phyloP scores from a whole-genome alignment of 2,888 invertebrate species.

The Stegophylla sp. region DNA sequence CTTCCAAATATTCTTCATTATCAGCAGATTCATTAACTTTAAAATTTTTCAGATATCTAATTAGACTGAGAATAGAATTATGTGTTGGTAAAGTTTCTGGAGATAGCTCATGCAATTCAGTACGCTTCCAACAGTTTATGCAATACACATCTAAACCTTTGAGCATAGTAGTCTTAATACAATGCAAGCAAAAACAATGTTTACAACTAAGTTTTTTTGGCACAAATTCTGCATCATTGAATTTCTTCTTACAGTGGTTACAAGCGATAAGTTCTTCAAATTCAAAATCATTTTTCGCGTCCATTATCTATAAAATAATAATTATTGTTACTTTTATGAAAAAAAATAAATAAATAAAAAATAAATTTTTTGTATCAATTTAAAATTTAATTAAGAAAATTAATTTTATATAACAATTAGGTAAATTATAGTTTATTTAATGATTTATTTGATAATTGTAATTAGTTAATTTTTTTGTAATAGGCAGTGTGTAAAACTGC shows the following conservation, averaged over 20 bases:
- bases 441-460: too few species aligned
- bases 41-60: slow-evolving; percentile 69
- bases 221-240: slow-evolving; percentile 76
- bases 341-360: too few species aligned
- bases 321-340: too few species aligned
- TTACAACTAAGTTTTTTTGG: slow-evolving; percentile 79
- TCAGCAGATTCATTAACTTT: slow-evolving; percentile 66
- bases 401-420: too few species aligned
- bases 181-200: slow-evolving; percentile 79
- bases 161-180: slow-evolving; percentile 74
- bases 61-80: slow-evolving; percentile 73
- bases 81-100: slow-evolving; percentile 75
- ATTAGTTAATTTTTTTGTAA: too few species aligned
- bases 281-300: slow-evolving; percentile 64
- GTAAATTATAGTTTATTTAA: too few species aligned
- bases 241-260: slow-evolving; percentile 77
- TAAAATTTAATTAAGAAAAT: too few species aligned
- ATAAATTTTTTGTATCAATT: too few species aligned
- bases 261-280: slow-evolving; percentile 78
- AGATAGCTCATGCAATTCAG: slow-evolving; percentile 73
- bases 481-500: too few species aligned
- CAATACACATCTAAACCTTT: slow-evolving; percentile 74
- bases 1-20: too few species aligned
- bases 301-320: slow-evolving; percentile 64
- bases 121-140: slow-evolving; percentile 78